Base-by-base conservation (phyloP, 92 coral and sea anemone genomes). In the Virgularia gustaviana region DNA sequence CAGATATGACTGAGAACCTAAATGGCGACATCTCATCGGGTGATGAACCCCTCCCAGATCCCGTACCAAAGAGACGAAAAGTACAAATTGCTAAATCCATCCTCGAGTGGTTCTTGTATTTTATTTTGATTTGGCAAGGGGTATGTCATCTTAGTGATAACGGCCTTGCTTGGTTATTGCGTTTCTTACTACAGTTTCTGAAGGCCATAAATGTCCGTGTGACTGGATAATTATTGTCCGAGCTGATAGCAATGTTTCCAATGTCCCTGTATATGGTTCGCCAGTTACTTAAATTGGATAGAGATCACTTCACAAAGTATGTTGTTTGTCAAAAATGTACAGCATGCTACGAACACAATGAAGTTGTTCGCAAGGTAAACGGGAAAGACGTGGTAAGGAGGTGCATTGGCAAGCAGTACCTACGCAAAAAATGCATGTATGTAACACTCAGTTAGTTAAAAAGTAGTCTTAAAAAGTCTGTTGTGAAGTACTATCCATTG, bases 91-190 rank as follows among this genome's bases (percentile, higher is more conserved):
- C 61, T 9, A 35, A 68, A 2, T 54, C 68, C 25, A 47, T 85
- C 57, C 81, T 81, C 18, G 77, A 76, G 25, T 85, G 89, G 86
- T 76, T 81, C 72, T 60, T 80, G 13, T 81, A 76, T 36, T 81
- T 85, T 55, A 8, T 82, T 63, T 54, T 85, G 19, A 68, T 85
- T 12, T 76, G 83, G 83, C 87, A 83, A 83, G 53, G 75, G 3
- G 38, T 63, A 19, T 71, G 74, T 60, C 70, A 67, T n/a, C n/a
- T n/a, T n/a, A n/a, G n/a, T n/a, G n/a, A 74, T 58, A 84, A 84
- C 75, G 85, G 88, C n/a, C 79, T 84, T 9, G 85, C 71, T 38
- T 76, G 86, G 82, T 47, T 82, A 49, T 29, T 82, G 36, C 82
- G 75, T 4, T 83, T 77, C 28, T 63, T 83, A 30, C 65, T 63